These are phyloP conservation scores for Steinernema khuongi DNA, from an alignment of 1,140 invertebrate genomes.

Conservation along the genomic window DNA sequence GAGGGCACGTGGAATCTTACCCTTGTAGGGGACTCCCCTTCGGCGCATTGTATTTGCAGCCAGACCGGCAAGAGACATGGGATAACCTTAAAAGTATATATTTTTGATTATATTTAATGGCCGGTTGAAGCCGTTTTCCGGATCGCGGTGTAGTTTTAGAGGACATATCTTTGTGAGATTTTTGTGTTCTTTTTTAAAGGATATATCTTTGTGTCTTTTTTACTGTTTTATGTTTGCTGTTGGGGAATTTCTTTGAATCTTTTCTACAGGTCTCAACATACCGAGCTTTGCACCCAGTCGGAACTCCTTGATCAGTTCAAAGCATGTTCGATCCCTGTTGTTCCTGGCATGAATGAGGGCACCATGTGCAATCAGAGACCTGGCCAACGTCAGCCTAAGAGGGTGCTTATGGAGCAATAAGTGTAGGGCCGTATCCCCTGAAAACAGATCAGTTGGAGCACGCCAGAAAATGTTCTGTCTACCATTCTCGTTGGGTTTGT, in stretches of 20 bases:
- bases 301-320: slow-evolving; percentile 35
- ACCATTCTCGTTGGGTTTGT: slow-evolving; percentile 38
- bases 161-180: no score
- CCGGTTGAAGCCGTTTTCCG: no score
- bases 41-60: slow-evolving; percentile 27
- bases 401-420: slow-evolving; percentile 35
- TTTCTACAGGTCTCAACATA: neutral
- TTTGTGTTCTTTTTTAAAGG: no score
- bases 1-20: slow-evolving; percentile 5
- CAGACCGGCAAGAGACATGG: slow-evolving; percentile 26
- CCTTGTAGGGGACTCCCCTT: neutral
- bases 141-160: no score
- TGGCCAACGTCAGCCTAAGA: slow-evolving; percentile 33
- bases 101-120: no score
- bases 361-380: slow-evolving; percentile 31
- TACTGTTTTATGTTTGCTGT: no score
- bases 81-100: slow-evolving; percentile 22
- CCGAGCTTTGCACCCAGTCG: slow-evolving; percentile 16
- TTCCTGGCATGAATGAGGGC: slow-evolving; percentile 44
- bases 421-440: slow-evolving; percentile 45
- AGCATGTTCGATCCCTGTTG: slow-evolving; percentile 32
- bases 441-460: slow-evolving; percentile 19
- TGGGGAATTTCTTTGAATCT: neutral
- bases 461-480: neutral
- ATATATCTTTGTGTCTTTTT: no score